A percentile compares a stretch with the other conserved stretches of the same genome.
Evolutionary conservation across 2,888 invertebrate genomes (phyloP).

Genomic region (Calameuta idolon): DNA sequence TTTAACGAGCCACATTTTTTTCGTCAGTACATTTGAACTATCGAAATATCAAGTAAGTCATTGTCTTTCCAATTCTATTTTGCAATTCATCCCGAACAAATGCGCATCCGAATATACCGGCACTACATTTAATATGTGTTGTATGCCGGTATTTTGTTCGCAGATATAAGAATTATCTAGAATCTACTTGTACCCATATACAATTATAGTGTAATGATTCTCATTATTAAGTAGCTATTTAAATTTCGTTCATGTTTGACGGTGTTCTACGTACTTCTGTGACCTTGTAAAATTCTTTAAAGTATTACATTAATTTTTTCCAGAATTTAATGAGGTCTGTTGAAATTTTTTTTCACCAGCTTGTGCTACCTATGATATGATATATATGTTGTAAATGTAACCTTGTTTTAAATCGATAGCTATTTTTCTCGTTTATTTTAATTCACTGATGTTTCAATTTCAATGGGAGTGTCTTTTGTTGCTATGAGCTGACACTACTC

Average conservation of each 20-base stretch:
- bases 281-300: not conserved
- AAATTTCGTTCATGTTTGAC: not conserved
- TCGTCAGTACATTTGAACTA: not conserved
- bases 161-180: not conserved
- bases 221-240: not conserved
- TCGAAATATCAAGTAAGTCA: not conserved
- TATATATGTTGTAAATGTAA: not conserved
- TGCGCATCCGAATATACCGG: not conserved
- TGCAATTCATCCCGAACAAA: not conserved
- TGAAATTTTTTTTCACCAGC: not conserved
- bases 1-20: not conserved
- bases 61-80: not conserved
- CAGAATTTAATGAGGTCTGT: not conserved
- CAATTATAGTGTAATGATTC: not conserved
- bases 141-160: not conserved
- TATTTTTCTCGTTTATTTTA: not conserved
- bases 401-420: not conserved
- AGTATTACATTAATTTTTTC: not conserved
- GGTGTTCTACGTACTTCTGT: not conserved
- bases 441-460: not conserved
- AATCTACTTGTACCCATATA: not conserved
- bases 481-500: not conserved
- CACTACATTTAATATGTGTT: not conserved
- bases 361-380: not conserved
- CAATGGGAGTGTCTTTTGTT: not conserved